These are phyloP conservation scores for Nomada ruficornis DNA, from an alignment of 2,888 invertebrate genomes.

Conservation along the genomic window DNA sequence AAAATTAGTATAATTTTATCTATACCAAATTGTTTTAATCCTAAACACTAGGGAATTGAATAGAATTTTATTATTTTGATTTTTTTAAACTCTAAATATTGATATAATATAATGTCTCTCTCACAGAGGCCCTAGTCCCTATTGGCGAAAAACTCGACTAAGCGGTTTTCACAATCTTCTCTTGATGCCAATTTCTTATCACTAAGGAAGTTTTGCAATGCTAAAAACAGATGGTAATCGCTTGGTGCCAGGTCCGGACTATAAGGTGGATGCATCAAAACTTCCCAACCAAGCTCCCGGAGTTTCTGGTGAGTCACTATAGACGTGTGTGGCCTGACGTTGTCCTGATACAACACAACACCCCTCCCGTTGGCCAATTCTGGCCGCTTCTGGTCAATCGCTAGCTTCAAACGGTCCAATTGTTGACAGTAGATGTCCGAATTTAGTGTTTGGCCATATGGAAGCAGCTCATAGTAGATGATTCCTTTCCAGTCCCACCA, in stretches of 20 bases:
- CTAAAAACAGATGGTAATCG: constrained; percentile 32
- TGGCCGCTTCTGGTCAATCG: constrained; percentile 62
- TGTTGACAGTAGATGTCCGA: constrained; percentile 46
- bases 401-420: constrained; percentile 60
- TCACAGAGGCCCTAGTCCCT: constrained; percentile 64
- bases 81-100: too few species aligned
- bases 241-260: constrained; percentile 3
- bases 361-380: constrained; percentile 41
- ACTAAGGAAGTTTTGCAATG: constrained; percentile 61
- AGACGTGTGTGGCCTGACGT: constrained; percentile 26
- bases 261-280: constrained; percentile 23
- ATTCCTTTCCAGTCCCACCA: constrained; percentile 16
- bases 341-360: constrained; percentile 39
- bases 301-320: constrained; percentile 22
- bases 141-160: constrained; percentile 65
- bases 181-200: constrained; percentile 61
- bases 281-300: constrained; percentile 40
- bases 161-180: constrained; percentile 65
- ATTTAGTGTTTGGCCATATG: constrained; percentile 8
- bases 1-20: too few species aligned
- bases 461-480: constrained; percentile 19
- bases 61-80: too few species aligned
- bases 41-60: too few species aligned
- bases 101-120: constrained; percentile 43
- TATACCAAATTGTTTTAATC: too few species aligned